Conservation (phyloP, 2,797 vertebrate genomes). For the Brachyrhaphis roseni region DNA sequence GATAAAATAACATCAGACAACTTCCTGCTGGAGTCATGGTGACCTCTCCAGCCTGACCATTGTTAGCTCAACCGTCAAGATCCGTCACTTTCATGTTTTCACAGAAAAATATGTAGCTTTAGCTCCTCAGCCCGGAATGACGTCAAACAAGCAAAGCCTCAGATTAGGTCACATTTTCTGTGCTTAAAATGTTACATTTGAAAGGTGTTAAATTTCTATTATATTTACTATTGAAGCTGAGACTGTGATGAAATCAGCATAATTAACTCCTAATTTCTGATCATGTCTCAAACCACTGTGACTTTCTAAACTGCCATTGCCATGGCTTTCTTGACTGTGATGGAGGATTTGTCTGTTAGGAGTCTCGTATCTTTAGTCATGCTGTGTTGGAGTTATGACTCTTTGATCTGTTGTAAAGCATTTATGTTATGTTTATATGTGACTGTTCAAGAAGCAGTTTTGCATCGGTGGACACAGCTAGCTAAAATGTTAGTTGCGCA, state of each 20-base stretch:
- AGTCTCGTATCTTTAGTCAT: not conserved
- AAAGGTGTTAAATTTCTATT: not conserved
- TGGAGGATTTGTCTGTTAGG: no score
- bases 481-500: no score
- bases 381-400: not conserved
- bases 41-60: not conserved
- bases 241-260: not conserved
- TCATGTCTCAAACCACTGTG: no score
- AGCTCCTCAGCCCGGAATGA: not conserved
- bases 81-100: not conserved
- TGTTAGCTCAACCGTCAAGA: not conserved
- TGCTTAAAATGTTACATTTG: not conserved
- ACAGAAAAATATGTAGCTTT: not conserved
- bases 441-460: no score
- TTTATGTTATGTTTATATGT: not conserved
- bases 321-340: not conserved
- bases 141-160: not conserved
- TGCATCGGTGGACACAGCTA: no score
- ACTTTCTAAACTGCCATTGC: not conserved
- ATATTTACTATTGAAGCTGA: not conserved
- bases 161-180: not conserved
- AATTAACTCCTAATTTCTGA: not conserved
- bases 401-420: not conserved
- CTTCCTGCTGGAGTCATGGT: slow-evolving; percentile 2
- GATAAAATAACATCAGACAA: not conserved